Evolutionary conservation across 2,888 invertebrate species (phyloP).

Genomic region (Tridacna gigas): DNA sequence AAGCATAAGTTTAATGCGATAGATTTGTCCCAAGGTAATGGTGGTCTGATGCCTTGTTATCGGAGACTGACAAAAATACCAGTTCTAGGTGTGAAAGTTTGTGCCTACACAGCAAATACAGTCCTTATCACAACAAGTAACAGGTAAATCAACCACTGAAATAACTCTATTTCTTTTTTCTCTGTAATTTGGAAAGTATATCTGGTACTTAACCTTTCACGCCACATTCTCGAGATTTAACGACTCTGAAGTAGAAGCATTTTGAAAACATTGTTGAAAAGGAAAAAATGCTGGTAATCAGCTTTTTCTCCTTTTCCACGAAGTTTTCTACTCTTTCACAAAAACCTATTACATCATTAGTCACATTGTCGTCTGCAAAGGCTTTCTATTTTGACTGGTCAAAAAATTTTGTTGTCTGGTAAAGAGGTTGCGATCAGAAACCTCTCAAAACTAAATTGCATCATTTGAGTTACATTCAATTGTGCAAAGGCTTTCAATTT

Average conservation of each 20-base stretch:
- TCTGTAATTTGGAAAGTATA: too few species aligned
- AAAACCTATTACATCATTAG: not conserved
- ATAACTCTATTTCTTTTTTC: too few species aligned
- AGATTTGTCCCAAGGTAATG: slow-evolving; percentile 70
- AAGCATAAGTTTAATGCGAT: slow-evolving; percentile 73
- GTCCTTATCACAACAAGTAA: slow-evolving; percentile 71
- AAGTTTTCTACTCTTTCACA: not conserved
- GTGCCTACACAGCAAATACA: slow-evolving; percentile 69
- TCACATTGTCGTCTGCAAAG: not conserved
- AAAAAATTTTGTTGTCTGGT: too few species aligned
- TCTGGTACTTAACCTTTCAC: too few species aligned
- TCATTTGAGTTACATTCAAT: too few species aligned
- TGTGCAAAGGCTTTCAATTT: too few species aligned
- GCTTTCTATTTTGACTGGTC: too few species aligned
- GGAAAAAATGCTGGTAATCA: not conserved
- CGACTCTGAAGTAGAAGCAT: not conserved
- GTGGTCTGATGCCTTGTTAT: slow-evolving; percentile 68
- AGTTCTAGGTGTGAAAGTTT: slow-evolving; percentile 69
- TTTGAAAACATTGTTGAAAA: not conserved
- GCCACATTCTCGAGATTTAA: too few species aligned
- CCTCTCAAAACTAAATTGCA: too few species aligned
- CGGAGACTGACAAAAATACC: slow-evolving; percentile 77
- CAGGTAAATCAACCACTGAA: not conserved
- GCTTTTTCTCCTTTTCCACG: not conserved
- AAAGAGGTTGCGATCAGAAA: too few species aligned